Base-by-base conservation (phyloP, 2,888 invertebrate species). In the Brachyopa scutellaris region DNA sequence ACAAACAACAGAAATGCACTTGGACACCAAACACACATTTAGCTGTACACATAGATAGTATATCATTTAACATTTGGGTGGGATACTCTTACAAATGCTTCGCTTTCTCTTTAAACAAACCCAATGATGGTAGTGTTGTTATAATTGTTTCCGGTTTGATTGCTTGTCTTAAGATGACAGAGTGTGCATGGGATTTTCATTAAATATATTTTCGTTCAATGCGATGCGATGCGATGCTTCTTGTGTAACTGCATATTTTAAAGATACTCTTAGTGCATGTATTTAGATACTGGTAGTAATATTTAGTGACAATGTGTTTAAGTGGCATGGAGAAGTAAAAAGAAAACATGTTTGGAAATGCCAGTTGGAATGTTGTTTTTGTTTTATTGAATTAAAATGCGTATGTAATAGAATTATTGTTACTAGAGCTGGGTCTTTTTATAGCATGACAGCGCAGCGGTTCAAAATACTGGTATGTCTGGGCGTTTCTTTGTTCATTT, bases 1-100 rank as follows among this genome's bases (percentile, higher is more conserved):
- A n/a, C n/a, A n/a, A n/a, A 42, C 19, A 51, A 11, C 31, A 38
- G n/a, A 64, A 29, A 57, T 67, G 79, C 66, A 74, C 53, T 74
- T 62, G 85, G 87, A 78, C 55, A 38, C 51, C 40, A 53, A 49
- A 38, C 29, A 38, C 49, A 15, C 57, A 38, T 21, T 5, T 49
- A 55, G 40, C 31, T 11, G 17, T 33, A 49, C 26, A 26, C 26
- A 26, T n/a, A n/a, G n/a, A n/a, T n/a, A n/a, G n/a, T n/a, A n/a
- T n/a, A n/a, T n/a, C 23, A 47, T 26, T 13, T 53, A 62, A 78
- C 13, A 33, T 29, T 47, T 38, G 62, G 42, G 62, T 53, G 49
- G 45, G 21, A 47, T n/a, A n/a, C n/a, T 33, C 8, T 55, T 21
- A 64, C 19, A n/a, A 59, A 51, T 21, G 51, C 73, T 31, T 59